Evolutionary conservation across 2,797 vertebrate genomes (phyloP).

Genomic region (Anguilla megastoma): DNA sequence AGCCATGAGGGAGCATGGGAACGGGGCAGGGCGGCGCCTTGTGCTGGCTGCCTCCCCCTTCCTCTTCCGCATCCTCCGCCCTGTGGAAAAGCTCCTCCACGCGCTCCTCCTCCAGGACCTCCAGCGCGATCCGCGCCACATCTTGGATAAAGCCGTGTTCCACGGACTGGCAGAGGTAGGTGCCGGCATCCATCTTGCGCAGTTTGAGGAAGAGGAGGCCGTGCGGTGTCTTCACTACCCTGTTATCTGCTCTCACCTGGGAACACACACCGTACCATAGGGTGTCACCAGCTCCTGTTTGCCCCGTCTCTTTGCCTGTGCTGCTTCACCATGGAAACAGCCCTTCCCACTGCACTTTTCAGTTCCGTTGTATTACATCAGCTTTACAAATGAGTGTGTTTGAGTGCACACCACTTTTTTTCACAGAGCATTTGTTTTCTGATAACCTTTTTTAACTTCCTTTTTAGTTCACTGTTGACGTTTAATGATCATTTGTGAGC

Average conservation of each 20-base stretch:
- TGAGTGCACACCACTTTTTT: neutral
- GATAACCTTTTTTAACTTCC: neutral
- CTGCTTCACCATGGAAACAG: neutral
- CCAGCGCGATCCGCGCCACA: conserved; percentile 79
- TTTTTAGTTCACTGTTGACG: neutral
- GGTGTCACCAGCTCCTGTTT: neutral
- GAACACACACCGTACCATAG: neutral
- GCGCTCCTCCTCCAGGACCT: conserved; percentile 81
- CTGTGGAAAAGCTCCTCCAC: conserved; percentile 79
- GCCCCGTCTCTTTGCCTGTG: neutral
- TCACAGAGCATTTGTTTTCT: neutral
- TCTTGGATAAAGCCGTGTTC: conserved; percentile 92
- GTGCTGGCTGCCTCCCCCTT: conserved; percentile 64
- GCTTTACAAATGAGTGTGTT: neutral
- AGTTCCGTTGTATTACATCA: neutral
- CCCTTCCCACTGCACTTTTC: neutral
- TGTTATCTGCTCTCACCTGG: conserved; percentile 85
- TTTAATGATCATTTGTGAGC: neutral
- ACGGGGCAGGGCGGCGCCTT: conserved; percentile 61
- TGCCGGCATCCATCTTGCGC: conserved; percentile 79
- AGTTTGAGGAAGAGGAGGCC: conserved; percentile 87
- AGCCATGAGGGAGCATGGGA: conserved; percentile 69
- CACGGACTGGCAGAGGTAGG: conserved; percentile 91
- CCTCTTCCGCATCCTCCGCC: conserved; percentile 60
- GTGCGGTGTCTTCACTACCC: conserved; percentile 83